Conservation (phyloP, 2,888 invertebrate genomes). For the Dasypogon diadema region DNA sequence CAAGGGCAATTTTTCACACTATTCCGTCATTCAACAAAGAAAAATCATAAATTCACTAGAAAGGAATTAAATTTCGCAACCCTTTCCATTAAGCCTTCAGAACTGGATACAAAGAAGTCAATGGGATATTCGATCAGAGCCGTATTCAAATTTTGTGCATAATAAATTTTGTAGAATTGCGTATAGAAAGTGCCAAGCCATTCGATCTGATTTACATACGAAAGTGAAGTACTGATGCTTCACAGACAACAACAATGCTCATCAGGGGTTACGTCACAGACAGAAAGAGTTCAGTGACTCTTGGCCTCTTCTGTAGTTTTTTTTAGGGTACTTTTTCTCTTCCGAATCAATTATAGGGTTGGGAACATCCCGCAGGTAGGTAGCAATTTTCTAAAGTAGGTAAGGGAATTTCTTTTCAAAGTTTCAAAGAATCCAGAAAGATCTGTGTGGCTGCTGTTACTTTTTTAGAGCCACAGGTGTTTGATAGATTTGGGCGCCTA, state of each 20-base stretch:
- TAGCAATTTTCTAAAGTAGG: slow-evolving; percentile 24
- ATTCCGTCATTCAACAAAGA: slow-evolving; percentile 51
- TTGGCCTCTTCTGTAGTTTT: slow-evolving; percentile 17
- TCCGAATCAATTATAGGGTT: slow-evolving; percentile 45
- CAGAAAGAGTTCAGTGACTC: slow-evolving; percentile 33
- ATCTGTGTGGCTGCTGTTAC: not conserved
- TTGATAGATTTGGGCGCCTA: slow-evolving; percentile 40
- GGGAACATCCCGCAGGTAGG: slow-evolving; percentile 16
- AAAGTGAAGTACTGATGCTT: slow-evolving; percentile 12
- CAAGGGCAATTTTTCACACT: slow-evolving; percentile 53
- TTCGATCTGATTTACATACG: slow-evolving; percentile 48
- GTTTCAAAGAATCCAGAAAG: not conserved
- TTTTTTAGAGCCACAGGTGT: slow-evolving; percentile 36
- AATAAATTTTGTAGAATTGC: slow-evolving; percentile 25
- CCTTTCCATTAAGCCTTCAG: slow-evolving; percentile 6
- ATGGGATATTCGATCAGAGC: slow-evolving; percentile 52
- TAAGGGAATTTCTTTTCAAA: slow-evolving; percentile 29
- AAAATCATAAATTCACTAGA: slow-evolving; percentile 50
- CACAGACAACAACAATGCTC: slow-evolving; percentile 21
- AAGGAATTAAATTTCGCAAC: slow-evolving; percentile 46
- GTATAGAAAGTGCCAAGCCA: slow-evolving; percentile 34
- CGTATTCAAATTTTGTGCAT: slow-evolving; percentile 52
- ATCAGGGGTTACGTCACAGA: slow-evolving; percentile 44
- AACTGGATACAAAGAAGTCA: slow-evolving; percentile 48
- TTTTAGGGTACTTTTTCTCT: not conserved